Base-by-base conservation (phyloP, 2,888 invertebrate species). In the Calephelis perditalis region DNA sequence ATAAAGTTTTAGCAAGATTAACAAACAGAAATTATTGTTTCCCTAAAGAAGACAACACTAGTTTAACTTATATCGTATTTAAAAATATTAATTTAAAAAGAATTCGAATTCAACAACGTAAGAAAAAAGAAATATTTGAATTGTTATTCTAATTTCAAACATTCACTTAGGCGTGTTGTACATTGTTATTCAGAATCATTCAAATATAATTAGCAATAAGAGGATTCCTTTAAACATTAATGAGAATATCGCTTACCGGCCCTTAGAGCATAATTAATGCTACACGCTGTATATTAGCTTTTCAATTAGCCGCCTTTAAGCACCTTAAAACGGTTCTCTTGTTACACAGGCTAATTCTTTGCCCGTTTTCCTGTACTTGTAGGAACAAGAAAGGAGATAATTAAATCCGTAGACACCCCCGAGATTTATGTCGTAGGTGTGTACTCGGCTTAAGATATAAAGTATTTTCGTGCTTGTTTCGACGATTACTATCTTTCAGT, bases 251-350 rank as follows among this genome's bases (percentile, higher is more conserved):
- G 75, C 77, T 76, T 74, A 82, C 45, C 67, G 73, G 77, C 81
- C 79, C 86, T 83, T 79, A 68, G 81, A 79, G 86, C 78, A 83
- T 86, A 87, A 87, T 88, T 87, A 87, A 87, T 84, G 82, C 82
- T 82, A 82, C 84, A 78, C 79, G 80, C 76, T 26, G 85, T 82
- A 85, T 86, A 87, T 88, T 87, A 88, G 86, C 86, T 87, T 86
- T 86, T 84, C 86, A 87, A 88, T 87, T 88, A 87, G 81, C 76
- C 79, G 77, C 81, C 79, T 87, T 85, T 85, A 86, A 86, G 80
- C 82, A 76, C 77, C 81, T 81, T 76, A 79, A 80, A 82, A 84
- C 76, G 80, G 81, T 72, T 79, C 79, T 83, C 78, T 70, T 74
- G 81, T 82, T 81, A 71, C 79, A 69, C 55, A 56, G 59, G 59